These are phyloP conservation scores for Zosterops hypoxanthus DNA, from an alignment of 2,113 vertebrate genomes.

Conservation along the genomic window DNA sequence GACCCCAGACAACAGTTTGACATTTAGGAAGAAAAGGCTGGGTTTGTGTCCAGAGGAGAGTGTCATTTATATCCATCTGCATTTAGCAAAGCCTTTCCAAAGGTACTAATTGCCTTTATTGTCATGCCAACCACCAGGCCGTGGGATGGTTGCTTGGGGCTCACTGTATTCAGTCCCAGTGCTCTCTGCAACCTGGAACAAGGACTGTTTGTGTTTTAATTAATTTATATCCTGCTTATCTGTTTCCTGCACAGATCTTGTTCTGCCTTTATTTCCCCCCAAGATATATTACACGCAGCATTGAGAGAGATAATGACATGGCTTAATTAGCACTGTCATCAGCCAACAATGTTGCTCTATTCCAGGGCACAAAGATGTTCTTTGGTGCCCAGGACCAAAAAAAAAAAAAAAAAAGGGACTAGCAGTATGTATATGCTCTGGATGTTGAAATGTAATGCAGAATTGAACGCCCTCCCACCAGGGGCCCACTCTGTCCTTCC, in stretches of 20 bases:
- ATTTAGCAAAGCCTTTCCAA: slow-evolving; percentile 3
- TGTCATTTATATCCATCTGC: slow-evolving; percentile 21
- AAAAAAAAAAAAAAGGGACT: neutral
- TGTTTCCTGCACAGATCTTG: slow-evolving; percentile 29
- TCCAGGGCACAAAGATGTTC: slow-evolving; percentile 8
- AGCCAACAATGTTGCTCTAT: neutral
- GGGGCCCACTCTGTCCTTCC: neutral
- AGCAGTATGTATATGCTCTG: neutral
- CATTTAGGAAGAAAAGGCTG: slow-evolving; percentile 29
- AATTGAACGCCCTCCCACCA: neutral
- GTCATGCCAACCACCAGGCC: slow-evolving; percentile 16
- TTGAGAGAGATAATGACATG: slow-evolving; percentile 4
- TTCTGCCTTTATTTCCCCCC: neutral
- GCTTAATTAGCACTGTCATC: slow-evolving; percentile 19
- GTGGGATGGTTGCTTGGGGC: neutral
- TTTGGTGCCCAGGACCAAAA: neutral
- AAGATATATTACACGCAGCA: neutral
- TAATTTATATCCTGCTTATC: slow-evolving; percentile 50
- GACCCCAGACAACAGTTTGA: slow-evolving; percentile 5
- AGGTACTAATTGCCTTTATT: slow-evolving; percentile 39
- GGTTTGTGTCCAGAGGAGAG: neutral
- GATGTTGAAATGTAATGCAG: neutral
- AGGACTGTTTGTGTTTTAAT: slow-evolving; percentile 29
- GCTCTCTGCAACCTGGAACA: neutral
- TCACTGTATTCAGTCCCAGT: neutral